Conservation (phyloP, 2,888 invertebrate genomes). For the Diabrotica balteata region DNA sequence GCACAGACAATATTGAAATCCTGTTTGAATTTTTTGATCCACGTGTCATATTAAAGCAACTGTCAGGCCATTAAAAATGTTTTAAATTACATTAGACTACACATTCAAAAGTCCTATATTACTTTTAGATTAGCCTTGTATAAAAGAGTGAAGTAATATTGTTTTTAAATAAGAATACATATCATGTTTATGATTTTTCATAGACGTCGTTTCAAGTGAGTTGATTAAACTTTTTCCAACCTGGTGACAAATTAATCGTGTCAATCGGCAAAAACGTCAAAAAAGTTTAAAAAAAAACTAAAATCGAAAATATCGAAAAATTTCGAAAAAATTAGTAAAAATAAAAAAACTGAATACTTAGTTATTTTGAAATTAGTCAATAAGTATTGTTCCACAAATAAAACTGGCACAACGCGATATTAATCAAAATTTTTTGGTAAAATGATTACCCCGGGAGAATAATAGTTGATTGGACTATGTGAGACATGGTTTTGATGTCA, state of each 20-base stretch:
- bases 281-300: conserved; percentile 8
- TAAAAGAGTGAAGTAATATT: too few species aligned
- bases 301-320: conserved; percentile 1
- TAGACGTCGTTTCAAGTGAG: conserved; percentile 12
- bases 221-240: conserved; percentile 8
- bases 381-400: conserved; percentile 50
- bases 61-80: too few species aligned
- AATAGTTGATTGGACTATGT: not conserved
- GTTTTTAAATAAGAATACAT: too few species aligned
- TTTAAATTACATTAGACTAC: too few species aligned
- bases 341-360: conserved; percentile 27
- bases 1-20: too few species aligned
- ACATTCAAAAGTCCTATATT: too few species aligned
- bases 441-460: conserved; percentile 27
- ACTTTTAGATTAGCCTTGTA: too few species aligned
- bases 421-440: conserved; percentile 34
- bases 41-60: too few species aligned
- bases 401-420: conserved; percentile 43
- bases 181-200: not conserved
- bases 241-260: conserved; percentile 3
- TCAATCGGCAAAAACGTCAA: conserved; percentile 1
- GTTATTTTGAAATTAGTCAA: conserved; percentile 38
- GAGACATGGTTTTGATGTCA: too few species aligned
- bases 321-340: conserved; percentile 20
- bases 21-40: too few species aligned